phyloP scores from a whole-genome alignment of 2,113 vertebrate genomes.

The Steatornis caripensis region DNA sequence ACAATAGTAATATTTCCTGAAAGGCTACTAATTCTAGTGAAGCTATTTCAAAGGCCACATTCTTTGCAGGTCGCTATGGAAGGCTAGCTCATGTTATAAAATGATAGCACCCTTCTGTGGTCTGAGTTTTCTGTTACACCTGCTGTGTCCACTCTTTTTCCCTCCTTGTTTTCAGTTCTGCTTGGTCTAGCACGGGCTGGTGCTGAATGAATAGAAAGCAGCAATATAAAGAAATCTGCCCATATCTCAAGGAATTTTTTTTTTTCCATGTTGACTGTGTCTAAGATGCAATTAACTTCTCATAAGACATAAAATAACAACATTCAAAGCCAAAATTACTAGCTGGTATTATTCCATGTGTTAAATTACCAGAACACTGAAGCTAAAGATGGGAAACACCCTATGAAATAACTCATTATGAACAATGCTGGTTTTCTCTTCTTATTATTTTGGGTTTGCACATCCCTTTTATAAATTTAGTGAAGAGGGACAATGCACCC shows the following conservation, averaged over 20 bases:
- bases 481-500: slow-evolving; percentile 1
- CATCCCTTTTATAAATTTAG: slow-evolving; percentile 40
- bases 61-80: slow-evolving; percentile 68
- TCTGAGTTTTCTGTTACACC: slow-evolving; percentile 49
- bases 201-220: slow-evolving; percentile 57
- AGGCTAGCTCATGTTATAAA: slow-evolving; percentile 62
- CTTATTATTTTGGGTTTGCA: slow-evolving; percentile 51
- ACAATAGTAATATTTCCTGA: slow-evolving; percentile 71
- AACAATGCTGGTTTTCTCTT: slow-evolving; percentile 49
- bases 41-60: slow-evolving; percentile 66
- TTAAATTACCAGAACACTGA: slow-evolving; percentile 55
- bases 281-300: slow-evolving; percentile 58
- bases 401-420: slow-evolving; percentile 60
- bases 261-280: neutral
- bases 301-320: slow-evolving; percentile 62
- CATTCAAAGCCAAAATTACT: slow-evolving; percentile 53
- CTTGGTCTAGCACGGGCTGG: slow-evolving; percentile 33
- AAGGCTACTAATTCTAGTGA: slow-evolving; percentile 63
- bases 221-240: slow-evolving; percentile 38
- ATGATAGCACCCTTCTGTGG: slow-evolving; percentile 66
- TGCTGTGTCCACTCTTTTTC: slow-evolving; percentile 50
- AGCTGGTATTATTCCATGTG: slow-evolving; percentile 58
- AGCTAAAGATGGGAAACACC: slow-evolving; percentile 58
- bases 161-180: slow-evolving; percentile 43
- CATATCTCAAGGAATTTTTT: slow-evolving; percentile 11